Conservation (phyloP, 2,113 vertebrate genomes). For the Catharus fuscescens region DNA sequence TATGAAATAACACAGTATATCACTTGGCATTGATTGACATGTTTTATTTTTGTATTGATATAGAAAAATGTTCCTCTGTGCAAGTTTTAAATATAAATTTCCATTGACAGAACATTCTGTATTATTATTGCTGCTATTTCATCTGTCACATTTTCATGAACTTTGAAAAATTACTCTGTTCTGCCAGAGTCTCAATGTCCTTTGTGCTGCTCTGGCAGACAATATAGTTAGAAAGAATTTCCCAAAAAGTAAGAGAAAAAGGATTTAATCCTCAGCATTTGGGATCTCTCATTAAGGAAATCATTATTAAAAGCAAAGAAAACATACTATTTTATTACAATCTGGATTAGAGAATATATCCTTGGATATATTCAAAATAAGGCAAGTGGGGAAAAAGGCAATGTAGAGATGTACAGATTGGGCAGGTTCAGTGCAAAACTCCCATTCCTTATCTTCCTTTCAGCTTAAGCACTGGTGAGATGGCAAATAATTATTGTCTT, state of each 20-base stretch:
- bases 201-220: background rate
- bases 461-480: background rate
- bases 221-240: background rate
- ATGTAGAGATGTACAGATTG: background rate
- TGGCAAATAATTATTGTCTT: background rate
- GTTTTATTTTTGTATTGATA: conserved; percentile 41
- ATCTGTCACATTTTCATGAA: conserved; percentile 21
- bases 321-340: background rate
- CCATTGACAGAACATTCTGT: conserved; percentile 51
- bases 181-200: background rate
- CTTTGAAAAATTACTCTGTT: background rate
- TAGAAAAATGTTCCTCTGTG: background rate
- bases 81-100: conserved; percentile 18
- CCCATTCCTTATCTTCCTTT: background rate
- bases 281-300: background rate
- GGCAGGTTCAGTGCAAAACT: background rate
- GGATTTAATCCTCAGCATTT: background rate
- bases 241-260: background rate
- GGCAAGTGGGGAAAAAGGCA: background rate
- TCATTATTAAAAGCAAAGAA: background rate
- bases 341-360: background rate
- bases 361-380: background rate
- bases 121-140: conserved; percentile 23
- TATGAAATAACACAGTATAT: background rate
- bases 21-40: conserved; percentile 18